Conservation (phyloP, 2,797 vertebrate genomes). For the Pristis pectinata region DNA sequence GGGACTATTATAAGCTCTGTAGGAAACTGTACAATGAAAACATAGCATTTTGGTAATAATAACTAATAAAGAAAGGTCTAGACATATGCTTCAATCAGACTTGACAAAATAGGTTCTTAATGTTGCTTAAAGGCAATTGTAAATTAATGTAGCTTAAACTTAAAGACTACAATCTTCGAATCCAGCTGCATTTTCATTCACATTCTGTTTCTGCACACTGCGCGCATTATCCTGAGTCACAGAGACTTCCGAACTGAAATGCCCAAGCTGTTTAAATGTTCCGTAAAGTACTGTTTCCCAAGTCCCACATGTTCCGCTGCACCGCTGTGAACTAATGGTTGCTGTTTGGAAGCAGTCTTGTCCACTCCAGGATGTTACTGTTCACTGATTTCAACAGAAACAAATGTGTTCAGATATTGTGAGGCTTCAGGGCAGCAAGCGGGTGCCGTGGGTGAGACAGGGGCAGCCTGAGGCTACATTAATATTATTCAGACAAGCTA, state of each 20-base stretch:
- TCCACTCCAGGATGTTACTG: not conserved
- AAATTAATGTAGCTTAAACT: slow-evolving; percentile 36
- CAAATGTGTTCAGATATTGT: not conserved
- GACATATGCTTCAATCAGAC: slow-evolving; percentile 24
- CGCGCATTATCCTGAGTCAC: not conserved
- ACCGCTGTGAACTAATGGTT: not conserved
- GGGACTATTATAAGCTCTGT: slow-evolving; percentile 39
- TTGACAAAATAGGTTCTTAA: slow-evolving; percentile 20
- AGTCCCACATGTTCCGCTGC: not conserved
- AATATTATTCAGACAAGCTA: too few species aligned
- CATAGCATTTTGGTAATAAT: slow-evolving; percentile 29
- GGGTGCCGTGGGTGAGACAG: not conserved
- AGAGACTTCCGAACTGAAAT: not conserved
- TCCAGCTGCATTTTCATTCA: not conserved
- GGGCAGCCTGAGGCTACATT: not conserved
- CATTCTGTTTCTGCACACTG: not conserved
- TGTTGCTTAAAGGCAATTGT: slow-evolving; percentile 34
- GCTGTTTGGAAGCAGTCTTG: not conserved
- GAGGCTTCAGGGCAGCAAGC: not conserved
- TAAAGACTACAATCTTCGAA: slow-evolving; percentile 3
- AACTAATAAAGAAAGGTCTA: slow-evolving; percentile 36
- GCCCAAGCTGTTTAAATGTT: not conserved
- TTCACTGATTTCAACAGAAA: not conserved
- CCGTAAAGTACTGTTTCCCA: not conserved
- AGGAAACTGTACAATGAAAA: slow-evolving; percentile 37